These are phyloP conservation scores for Meda fulgida DNA, from an alignment of 2,797 vertebrate genomes.

Conservation along the genomic window DNA sequence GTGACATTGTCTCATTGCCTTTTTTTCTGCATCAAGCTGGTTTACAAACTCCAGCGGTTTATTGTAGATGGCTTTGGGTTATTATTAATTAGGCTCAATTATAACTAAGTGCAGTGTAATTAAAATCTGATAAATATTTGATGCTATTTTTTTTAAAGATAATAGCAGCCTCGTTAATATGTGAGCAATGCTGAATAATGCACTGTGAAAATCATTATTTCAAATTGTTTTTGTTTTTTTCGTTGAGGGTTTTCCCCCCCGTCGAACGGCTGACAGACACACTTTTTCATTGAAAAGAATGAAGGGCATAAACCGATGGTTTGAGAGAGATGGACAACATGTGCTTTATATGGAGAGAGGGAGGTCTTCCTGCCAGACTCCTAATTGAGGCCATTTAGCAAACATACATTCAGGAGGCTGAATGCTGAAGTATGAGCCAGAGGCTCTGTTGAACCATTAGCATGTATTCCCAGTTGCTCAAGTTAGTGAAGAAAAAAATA, in stretches of 20 bases:
- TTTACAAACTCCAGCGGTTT: constrained; percentile 64
- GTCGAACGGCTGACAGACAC: constrained; percentile 50
- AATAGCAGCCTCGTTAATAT: constrained; percentile 78
- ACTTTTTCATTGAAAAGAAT: constrained; percentile 53
- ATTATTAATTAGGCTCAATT: constrained; percentile 79
- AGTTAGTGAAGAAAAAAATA: constrained; percentile 74
- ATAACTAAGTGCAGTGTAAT: constrained; percentile 80
- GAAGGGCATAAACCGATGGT: constrained; percentile 55
- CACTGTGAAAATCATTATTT: constrained; percentile 78
- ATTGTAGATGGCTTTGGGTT: constrained; percentile 79
- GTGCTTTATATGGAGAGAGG: constrained; percentile 68
- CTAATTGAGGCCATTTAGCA: constrained; percentile 82
- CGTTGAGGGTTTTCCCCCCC: constrained; percentile 23
- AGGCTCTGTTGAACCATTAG: constrained; percentile 77
- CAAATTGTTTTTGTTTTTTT: constrained; percentile 35
- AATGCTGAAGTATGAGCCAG: constrained; percentile 80
- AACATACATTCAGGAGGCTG: constrained; percentile 77
- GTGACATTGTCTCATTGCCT: not conserved
- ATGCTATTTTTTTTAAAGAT: constrained; percentile 78
- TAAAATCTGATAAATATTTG: constrained; percentile 83
- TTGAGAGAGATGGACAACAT: constrained; percentile 60
- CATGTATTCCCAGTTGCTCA: constrained; percentile 78
- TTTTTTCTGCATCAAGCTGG: constrained; percentile 1
- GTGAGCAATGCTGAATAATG: constrained; percentile 77
- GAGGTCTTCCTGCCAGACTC: constrained; percentile 72